Evolutionary conservation across 2,113 vertebrate genomes (phyloP), one percentile per base, ranked within the genome.

Genomic region (Sander vitreus): DNA sequence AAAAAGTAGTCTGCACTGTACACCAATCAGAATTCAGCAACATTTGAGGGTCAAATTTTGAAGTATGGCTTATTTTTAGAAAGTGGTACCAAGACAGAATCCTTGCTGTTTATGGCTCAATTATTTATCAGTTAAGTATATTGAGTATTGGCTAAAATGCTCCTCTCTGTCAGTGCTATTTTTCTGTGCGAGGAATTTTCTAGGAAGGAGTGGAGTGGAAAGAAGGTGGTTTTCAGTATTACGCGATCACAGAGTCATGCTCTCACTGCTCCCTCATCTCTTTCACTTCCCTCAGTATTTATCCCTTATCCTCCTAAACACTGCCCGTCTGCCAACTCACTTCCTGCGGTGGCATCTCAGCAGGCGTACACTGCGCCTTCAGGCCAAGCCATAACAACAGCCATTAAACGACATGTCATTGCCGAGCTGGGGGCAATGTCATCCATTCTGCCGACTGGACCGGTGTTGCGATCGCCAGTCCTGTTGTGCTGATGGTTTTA

Each of bases 401-500:
- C 77, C 88, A 89, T 89, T 88, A 90, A 86, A 80, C 67, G 68
- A 47, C 71, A 2, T 82, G 86, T 87, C 90, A 85, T 76, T 87
- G 86, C 65, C 8, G 36, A 48, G 85, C 93, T 60, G 70, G 23
- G 3, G 91, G 86, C 92, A 79, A 87, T 89, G 90, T 85, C 86
- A 87, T 88, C 83, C 80, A 81, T 91, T 71, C 68, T 81, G 76
- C 6, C 33, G 73, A 21, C 73, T 9, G 23, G 70, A 80, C 67
- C 16, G 58, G 65, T 66, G 6, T 19, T 12, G 21, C 4, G 1
- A 36, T 36, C 2, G 25, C 63, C 30, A 11, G 58, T 43, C 68
- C 85, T 65, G 62, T 85, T 81, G 85, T 73, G 75, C 83, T 85
- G 90, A 91, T 83, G 89, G 86, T 85, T 92, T 91, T 91, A 88